Conservation (phyloP, 53 echinoderm and acorn worm species). For the Stichopus horrens region DNA sequence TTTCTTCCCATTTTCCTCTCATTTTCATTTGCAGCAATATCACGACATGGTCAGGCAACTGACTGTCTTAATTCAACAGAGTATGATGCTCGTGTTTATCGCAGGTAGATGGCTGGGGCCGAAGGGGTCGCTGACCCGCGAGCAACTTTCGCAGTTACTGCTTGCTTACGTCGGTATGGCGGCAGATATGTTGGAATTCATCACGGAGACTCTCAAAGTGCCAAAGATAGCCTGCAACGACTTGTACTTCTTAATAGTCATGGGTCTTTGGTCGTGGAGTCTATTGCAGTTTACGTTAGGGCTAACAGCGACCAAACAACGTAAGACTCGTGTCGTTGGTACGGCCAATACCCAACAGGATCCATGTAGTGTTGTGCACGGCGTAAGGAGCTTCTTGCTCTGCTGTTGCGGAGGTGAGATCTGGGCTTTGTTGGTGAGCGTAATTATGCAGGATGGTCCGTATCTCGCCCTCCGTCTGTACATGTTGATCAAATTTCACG, state of each 20-base stretch:
- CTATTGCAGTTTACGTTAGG: conserved; percentile 66
- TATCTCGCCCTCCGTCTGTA: conserved; percentile 62
- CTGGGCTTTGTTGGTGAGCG: conserved; percentile 63
- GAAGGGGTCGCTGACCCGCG: conserved; percentile 64
- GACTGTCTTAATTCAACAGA: conserved; percentile 54
- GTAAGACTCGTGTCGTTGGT: conserved; percentile 48
- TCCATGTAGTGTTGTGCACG: conserved; percentile 4
- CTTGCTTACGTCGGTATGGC: conserved; percentile 77
- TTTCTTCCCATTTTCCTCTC: not conserved
- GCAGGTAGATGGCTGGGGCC: conserved; percentile 69
- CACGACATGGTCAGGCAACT: not conserved
- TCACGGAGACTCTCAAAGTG: conserved; percentile 55
- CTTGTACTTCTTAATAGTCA: conserved; percentile 42
- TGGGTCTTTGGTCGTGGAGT: conserved; percentile 67
- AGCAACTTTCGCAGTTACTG: conserved; percentile 69
- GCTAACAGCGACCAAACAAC: conserved; percentile 58
- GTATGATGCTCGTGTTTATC: conserved; percentile 63
- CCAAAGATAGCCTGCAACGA: conserved; percentile 46
- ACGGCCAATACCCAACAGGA: not conserved
- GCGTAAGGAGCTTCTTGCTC: not conserved
- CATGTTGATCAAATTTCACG: conserved; percentile 48
- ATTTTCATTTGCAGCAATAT: not conserved
- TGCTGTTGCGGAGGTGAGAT: conserved; percentile 70
- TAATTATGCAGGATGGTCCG: conserved; percentile 69
- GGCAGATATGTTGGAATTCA: conserved; percentile 75